These are phyloP conservation scores for Macrobrachium nipponense DNA, from an alignment of 1,140 invertebrate species.

Conservation along the genomic window DNA sequence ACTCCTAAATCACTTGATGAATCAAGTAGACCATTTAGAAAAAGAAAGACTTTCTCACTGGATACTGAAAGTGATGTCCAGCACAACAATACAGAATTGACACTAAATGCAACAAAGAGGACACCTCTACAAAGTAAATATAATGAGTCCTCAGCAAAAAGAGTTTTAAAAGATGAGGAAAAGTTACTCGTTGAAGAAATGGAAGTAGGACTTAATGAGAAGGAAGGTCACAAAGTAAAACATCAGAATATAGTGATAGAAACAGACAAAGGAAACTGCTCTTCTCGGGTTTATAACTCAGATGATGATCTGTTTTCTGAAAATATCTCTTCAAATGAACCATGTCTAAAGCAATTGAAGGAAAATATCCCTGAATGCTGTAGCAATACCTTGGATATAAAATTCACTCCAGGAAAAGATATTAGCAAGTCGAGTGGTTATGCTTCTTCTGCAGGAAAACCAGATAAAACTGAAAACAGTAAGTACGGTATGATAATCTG, in stretches of 20 bases:
- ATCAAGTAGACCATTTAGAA: background rate
- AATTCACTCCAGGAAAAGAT: too few species aligned
- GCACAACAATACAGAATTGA: background rate
- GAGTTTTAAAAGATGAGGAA: too few species aligned
- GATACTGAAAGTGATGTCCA: background rate
- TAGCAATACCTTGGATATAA: too few species aligned
- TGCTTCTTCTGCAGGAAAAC: too few species aligned
- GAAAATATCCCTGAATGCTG: background rate
- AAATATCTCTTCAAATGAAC: background rate
- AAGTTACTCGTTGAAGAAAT: background rate
- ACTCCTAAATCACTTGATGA: background rate
- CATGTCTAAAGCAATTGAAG: background rate
- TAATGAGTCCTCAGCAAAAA: too few species aligned
- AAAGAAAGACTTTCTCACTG: constrained; percentile 21
- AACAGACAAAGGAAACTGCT: background rate
- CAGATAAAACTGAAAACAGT: too few species aligned
- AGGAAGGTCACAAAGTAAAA: background rate
- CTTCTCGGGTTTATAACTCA: constrained; percentile 9
- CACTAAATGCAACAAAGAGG: background rate
- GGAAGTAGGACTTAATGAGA: background rate
- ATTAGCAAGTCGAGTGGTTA: too few species aligned
- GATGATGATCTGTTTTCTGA: background rate
- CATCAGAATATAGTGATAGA: background rate
- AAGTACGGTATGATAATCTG: too few species aligned
- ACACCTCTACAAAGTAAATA: background rate